Base-by-base conservation (phyloP, 2,797 vertebrate species). In the Hirundo rustica region DNA sequence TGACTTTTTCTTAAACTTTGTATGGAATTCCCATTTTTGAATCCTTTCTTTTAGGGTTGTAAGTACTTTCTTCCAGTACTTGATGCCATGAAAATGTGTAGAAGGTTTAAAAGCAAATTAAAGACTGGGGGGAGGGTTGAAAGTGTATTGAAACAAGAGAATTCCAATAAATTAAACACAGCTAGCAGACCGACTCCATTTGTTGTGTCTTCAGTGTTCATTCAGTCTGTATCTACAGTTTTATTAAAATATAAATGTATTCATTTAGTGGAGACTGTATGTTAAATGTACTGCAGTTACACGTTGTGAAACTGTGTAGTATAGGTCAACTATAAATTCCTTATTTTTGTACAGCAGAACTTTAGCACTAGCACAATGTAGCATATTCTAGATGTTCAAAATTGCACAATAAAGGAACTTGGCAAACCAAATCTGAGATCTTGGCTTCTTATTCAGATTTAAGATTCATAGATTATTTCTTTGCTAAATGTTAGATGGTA, bases 341-440 rank as follows among this genome's bases (percentile, higher is more conserved):
- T 98, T 98, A 98, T 98, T 98, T 99, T 99, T 98, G 98, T 99
- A 98, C 95, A 98, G 98, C 97, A 98, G 97, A 98, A 98, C 97
- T 97, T 96, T 96, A 98, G 97, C 97, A 97, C 95, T 98, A 98
- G 98, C 97, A 96, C 85, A 96, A 97, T 98, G 98, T 98, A 98
- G 98, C 97, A 95, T 97, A 98, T 98, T 97, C 96, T 98, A 98
- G 98, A 97, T 98, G 98, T 98, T 98, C 98, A 98, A 97, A 97
- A 98, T 97, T 97, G 97, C 92, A 98, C 98, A 98, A 98, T 99
- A 98, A 99, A 98, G 97, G 96, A 98, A 98, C 97, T 98, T 98
- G 98, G 98, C 97, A 98, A 98, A 99, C 97, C 97, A 98, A 98
- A 97, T 97, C 97, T 95, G 98, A 98, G 97, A 98, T 98, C 98